Evolutionary conservation across 2,888 invertebrate genomes (phyloP), one percentile per base, ranked within the genome.

Genomic region (Lasius fuliginosus): DNA sequence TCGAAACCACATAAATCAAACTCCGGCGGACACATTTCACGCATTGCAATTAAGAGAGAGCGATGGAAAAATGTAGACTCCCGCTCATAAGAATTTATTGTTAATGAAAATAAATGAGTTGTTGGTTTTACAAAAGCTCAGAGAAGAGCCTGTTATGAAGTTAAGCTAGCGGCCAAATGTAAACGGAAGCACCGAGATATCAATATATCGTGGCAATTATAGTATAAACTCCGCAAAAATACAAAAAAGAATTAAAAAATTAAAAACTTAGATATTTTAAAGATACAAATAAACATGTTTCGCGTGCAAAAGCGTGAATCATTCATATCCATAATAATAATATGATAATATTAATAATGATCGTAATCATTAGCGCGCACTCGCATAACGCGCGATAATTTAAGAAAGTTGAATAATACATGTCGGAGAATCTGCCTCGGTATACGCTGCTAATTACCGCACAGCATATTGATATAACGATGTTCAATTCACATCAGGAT

Each of bases 401-500:
- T 5, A 36, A 36, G 40, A 68, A 77, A 68, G 68, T 42, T 30
- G 68, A 42, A 53, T n/a, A 56, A 36, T 36, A 53, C 53, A 53
- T 27, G 23, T 53, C 53, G 15, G n/a, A 68, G 15, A 56, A 56
- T 68, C n/a, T 40, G 12, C n/a, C 30, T 15, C 56, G 36, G 27
- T 27, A 36, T 53, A 40, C 18, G 36, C n/a, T 27, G n/a, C 1
- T 68, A 23, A 68, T 77, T 53, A 56, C 40, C 36, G 18, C 27
- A 68, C n/a, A 56, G 42, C n/a, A n/a, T 77, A 77, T 77, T 77
- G 68, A 68, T 68, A 40, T 46, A 71, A 23, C 58, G 9, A 60
- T 46, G 79, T 60, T 23, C 73, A 15, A 71, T 81, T 71, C 79
- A 46, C 79, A 73, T 81, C 73, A 71, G 73, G 8, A 60, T 12